phyloP scores from a whole-genome alignment of 2,888 invertebrate species.

The Antheraea yamamai region DNA sequence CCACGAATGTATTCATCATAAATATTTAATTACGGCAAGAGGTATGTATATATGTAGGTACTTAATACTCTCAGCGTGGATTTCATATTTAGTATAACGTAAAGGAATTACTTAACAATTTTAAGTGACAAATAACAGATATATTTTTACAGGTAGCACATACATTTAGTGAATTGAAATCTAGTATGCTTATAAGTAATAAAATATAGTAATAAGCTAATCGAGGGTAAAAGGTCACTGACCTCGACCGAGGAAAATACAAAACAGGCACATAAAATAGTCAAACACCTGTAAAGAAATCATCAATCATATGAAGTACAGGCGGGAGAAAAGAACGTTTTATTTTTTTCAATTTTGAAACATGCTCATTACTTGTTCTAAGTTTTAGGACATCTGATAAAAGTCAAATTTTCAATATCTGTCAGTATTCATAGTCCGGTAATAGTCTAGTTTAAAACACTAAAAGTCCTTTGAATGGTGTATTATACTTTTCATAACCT shows the following conservation, averaged over 20 bases:
- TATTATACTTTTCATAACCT: background rate
- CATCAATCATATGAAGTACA: constrained; percentile 66
- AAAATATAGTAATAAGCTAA: constrained; percentile 4
- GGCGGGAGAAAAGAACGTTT: constrained; percentile 8
- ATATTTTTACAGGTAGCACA: background rate
- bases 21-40: too few relatives aligned
- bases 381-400: too few relatives aligned
- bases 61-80: too few relatives aligned
- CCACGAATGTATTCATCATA: too few relatives aligned
- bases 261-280: constrained; percentile 33
- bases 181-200: background rate
- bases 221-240: constrained; percentile 40
- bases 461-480: background rate
- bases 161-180: background rate
- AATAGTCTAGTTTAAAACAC: background rate
- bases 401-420: background rate
- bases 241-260: constrained; percentile 47
- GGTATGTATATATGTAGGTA: too few relatives aligned
- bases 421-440: background rate
- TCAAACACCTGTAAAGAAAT: constrained; percentile 55
- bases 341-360: background rate
- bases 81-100: too few relatives aligned
- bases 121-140: too few relatives aligned
- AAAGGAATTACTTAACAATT: too few relatives aligned
- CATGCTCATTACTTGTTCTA: background rate